Base-by-base conservation (phyloP, 2,797 vertebrate genomes). In the Dermochelys coriacea region DNA sequence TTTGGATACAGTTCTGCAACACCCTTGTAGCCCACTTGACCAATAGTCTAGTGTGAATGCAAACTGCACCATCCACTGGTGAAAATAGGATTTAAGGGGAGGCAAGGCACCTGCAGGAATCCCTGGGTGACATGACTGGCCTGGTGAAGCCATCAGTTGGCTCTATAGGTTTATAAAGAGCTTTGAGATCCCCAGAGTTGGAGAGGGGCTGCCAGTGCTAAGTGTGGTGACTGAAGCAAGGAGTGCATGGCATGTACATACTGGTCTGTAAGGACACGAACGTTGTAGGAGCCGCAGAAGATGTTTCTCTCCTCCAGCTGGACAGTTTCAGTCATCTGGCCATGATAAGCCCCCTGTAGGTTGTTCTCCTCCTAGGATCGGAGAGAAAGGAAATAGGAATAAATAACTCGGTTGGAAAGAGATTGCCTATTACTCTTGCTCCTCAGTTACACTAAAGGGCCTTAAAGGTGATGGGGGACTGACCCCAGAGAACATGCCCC, bases 241-340 rank as follows among this genome's bases (percentile, higher is more conserved):
- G 37, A n/a, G 64, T 75, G 14, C 1, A 1, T 7, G 31, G 45
- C 68, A 5, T n/a, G 47, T 86, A 98, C 98, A 89, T 97, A 98
- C 98, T 27, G 92, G n/a, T 98, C 95, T 45, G 89, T 82, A 64
- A 99, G 96, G 83, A 98, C 94, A 5, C 21, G 91, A 68, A 97
- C 95, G 19, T 98, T 99, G 90, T 99, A 99, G 41, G 97, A 95
- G 23, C 98, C 98, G 77, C 99, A 99, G 92, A 98, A 99, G 61
- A 99, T 92, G 59, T 99, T 99, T 82, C 98, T 98, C 94, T 99
- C 99, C 80, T 99, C 99, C 98, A 99, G 96, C 88, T 92, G 84
- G 7, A 99, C 88, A 0, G 21, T 93, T 52, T 96, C 92, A 0
- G 98, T 99, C 94, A 98, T 97, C 90, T 99, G 93, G 5, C 97